Evolutionary conservation across 2,113 vertebrate species (phyloP).

Genomic region (Pelmatolapia mariae): DNA sequence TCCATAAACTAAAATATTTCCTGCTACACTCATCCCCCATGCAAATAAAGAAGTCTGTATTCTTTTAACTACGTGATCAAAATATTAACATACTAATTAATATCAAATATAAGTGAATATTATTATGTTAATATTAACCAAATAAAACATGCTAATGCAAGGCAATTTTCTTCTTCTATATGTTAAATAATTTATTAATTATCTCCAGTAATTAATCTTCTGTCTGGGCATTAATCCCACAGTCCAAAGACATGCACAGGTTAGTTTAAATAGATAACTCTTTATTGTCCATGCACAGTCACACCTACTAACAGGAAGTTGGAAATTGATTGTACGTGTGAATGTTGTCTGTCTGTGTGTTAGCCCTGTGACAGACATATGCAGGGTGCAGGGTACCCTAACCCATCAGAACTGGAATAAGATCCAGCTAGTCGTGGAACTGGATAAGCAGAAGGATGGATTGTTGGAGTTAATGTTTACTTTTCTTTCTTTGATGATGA

Average conservation of each 20-base stretch:
- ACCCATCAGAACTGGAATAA: not conserved
- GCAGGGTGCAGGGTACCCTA: not conserved
- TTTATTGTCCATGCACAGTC: not conserved
- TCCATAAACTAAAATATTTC: not conserved
- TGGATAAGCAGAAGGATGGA: not conserved
- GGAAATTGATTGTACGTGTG: not conserved
- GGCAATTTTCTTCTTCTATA: not conserved
- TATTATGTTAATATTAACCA: not conserved
- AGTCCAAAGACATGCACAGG: not conserved
- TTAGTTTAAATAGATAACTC: not conserved
- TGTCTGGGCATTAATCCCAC: not conserved
- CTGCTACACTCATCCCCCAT: not conserved
- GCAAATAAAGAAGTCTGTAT: not conserved
- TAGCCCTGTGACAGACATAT: not conserved
- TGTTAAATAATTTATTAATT: not conserved
- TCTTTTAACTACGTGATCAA: not conserved
- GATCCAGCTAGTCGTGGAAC: not conserved
- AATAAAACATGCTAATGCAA: not conserved
- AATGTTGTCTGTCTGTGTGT: not conserved
- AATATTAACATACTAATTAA: not conserved
- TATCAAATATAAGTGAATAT: accelerated
- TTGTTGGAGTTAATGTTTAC: not conserved
- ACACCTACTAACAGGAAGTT: not conserved
- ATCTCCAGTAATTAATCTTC: not conserved
- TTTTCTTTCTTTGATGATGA: not conserved